Evolutionary conservation across 2,888 invertebrate genomes (phyloP).

Genomic region (Tiphia femorata): DNA sequence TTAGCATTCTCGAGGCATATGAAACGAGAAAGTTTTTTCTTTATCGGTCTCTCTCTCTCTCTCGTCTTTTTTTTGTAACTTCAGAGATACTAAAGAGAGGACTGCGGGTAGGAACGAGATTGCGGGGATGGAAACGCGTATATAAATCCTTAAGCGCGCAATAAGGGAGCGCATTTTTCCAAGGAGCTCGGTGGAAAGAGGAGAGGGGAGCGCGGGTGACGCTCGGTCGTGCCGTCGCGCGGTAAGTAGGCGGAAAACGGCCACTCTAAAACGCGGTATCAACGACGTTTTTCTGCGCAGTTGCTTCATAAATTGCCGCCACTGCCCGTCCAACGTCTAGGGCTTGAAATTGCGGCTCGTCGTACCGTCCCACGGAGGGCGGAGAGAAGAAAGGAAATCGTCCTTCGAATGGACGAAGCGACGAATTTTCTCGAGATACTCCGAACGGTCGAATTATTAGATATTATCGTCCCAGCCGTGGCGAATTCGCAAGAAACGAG

Average conservation of each 20-base stretch:
- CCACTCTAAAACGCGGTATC: conserved; percentile 13
- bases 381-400: too few relatives aligned
- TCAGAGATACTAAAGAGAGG: too few relatives aligned
- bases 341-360: conserved; percentile 32
- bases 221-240: neutral
- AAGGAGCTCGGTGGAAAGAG: too few relatives aligned
- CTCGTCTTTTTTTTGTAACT: too few relatives aligned
- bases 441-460: neutral
- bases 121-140: conserved; percentile 3
- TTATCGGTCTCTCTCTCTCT: too few relatives aligned
- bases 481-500: neutral
- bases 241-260: conserved; percentile 17
- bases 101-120: too few relatives aligned
- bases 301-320: conserved; percentile 26
- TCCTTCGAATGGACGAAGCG: neutral
- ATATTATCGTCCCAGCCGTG: neutral
- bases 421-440: neutral
- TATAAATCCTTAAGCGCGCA: conserved; percentile 34
- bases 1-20: too few relatives aligned
- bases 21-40: too few relatives aligned
- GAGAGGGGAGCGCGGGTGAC: too few relatives aligned
- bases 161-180: conserved; percentile 26
- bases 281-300: conserved; percentile 5
- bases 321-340: conserved; percentile 16
- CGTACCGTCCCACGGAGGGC: too few relatives aligned